Evolutionary conservation across 2,113 vertebrate species (phyloP).

Genomic region (Shinisaurus crocodilurus): DNA sequence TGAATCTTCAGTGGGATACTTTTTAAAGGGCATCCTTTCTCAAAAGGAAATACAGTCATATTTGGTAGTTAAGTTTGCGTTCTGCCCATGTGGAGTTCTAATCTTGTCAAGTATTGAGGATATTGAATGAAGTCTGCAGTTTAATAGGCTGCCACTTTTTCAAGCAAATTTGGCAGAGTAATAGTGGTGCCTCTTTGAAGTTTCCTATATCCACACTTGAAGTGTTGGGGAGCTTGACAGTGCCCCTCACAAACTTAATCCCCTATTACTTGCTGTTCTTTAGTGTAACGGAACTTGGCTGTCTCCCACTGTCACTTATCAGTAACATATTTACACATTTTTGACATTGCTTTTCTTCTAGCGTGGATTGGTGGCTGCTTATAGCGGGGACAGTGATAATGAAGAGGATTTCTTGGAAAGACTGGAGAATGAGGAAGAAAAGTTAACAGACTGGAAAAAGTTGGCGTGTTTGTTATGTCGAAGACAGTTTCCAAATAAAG

Average conservation of each 20-base stretch:
- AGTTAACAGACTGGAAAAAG: slow-evolving; percentile 96
- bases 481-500: slow-evolving; percentile 96
- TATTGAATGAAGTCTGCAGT: no score
- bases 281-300: background rate
- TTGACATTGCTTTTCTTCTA: slow-evolving; percentile 52
- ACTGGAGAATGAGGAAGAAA: slow-evolving; percentile 86
- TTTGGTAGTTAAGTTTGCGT: background rate
- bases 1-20: background rate
- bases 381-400: slow-evolving; percentile 96
- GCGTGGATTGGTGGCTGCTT: slow-evolving; percentile 94
- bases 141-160: background rate
- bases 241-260: background rate
- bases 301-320: background rate
- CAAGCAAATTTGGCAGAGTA: background rate
- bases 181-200: background rate
- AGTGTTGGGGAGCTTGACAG: background rate
- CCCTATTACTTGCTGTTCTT: background rate
- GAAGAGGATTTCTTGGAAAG: slow-evolving; percentile 88
- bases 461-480: slow-evolving; percentile 95
- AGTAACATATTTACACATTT: background rate
- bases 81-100: background rate
- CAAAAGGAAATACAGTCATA: background rate
- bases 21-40: background rate
- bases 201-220: background rate
- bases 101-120: background rate